Percentiles rank a stretch among this genome's conserved stretches.
Conservation (phyloP, 2,113 vertebrate genomes). For the Apodemus sylvaticus region DNA sequence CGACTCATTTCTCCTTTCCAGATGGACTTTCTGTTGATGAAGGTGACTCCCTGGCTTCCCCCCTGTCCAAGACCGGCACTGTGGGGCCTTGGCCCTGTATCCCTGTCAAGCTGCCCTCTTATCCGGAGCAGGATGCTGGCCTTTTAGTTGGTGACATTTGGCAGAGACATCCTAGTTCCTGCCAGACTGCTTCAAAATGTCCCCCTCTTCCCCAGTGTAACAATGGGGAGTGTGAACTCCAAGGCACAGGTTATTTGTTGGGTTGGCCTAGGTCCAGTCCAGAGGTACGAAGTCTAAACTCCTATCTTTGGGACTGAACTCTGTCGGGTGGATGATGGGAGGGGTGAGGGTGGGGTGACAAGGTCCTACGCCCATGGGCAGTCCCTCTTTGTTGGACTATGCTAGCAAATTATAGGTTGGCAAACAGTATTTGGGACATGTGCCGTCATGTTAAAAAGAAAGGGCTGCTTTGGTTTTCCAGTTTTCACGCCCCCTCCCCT, state of each 20-base stretch:
- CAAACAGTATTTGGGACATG: constrained; percentile 7
- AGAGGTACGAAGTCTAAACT: neutral
- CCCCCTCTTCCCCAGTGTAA: neutral
- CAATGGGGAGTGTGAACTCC: neutral
- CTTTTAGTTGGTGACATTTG: neutral
- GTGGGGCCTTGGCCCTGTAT: neutral
- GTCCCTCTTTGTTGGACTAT: constrained; percentile 6
- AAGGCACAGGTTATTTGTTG: neutral
- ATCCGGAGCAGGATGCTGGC: neutral
- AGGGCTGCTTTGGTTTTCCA: neutral
- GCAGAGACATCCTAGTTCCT: constrained; percentile 27
- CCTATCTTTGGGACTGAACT: constrained; percentile 16
- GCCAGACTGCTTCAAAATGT: neutral
- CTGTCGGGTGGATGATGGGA: neutral
- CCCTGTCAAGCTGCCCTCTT: neutral
- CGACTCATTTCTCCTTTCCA: constrained; percentile 15
- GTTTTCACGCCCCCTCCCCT: neutral
- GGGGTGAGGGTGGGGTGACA: neutral
- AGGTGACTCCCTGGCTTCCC: neutral
- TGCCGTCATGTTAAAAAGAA: constrained; percentile 29
- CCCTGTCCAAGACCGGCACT: neutral
- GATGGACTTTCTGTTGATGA: neutral
- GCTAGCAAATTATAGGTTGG: constrained; percentile 21
- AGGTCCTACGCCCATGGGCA: neutral
- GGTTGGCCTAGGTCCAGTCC: neutral